Base-by-base conservation (phyloP, 2,888 invertebrate species). In the Lasioglossum figueresi region DNA sequence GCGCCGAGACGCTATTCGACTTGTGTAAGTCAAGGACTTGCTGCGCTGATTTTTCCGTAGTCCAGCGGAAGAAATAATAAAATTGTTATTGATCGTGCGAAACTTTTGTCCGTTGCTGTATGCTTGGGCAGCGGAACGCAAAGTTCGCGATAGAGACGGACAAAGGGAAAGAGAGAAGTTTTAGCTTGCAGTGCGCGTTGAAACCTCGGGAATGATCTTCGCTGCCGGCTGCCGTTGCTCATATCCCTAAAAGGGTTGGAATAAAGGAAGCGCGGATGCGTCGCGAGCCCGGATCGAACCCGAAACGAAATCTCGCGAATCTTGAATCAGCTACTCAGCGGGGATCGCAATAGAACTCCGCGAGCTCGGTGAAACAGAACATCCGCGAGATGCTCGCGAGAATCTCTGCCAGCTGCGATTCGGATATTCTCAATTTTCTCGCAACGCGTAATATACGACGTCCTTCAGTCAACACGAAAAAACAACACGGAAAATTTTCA, bases 401-500 rank as follows among this genome's bases (percentile, higher is more conserved):
- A 59, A 52, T 31, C 23, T 40, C 45, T 37, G n/a, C 19, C 45
- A 45, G 8, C 2, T 52, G 23, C 31, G 19, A 45, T 66, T 73
- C 48, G 79, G n/a, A 43, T 79, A 66, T 79, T 79, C 74, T 73
- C 73, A 73, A 74, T 74, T 77, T 68, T 43, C 34, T 40, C 52
- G n/a, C 27, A 19, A 8, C 37, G 4, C 31, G 16, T 34, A 70
- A 70, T 63, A 56, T 10, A 40, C 23, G 14, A 5, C 16, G 59
- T 27, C 5, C 56, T n/a, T 1, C 4, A 52, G 6, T 19, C 37
- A 19, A 10, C 16, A 34, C 0, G 76, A 1, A 27, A 40, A 43
- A 40, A 16, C 31, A 6, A 34, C 19, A 4, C 34, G 23, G 31
- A 34, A 19, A 75, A 48, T 48, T 75, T 66, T 63, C 43, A 71